Base-by-base conservation (phyloP, 2,113 vertebrate species). In the Cervus canadensis region DNA sequence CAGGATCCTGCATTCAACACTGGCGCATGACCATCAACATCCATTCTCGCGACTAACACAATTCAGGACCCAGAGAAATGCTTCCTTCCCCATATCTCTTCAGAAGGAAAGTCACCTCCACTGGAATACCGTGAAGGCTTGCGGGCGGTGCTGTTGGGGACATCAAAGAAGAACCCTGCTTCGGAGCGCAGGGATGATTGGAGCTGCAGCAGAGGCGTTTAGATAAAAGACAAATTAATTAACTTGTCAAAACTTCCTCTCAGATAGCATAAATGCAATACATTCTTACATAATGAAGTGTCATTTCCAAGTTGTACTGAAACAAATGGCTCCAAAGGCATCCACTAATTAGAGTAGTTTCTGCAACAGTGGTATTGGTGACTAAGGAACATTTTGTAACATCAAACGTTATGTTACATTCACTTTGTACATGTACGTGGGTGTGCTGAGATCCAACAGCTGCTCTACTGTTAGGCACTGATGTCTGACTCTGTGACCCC, bases 181-280 rank as follows among this genome's bases (percentile, higher is more conserved):
- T 60, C 56, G 30, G 86, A 60, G 26, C 43, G 15, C 40, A 15
- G 17, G 40, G 43, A 95, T 3, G 13, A 83, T 14, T 78, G 50
- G 57, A 91, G 54, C 74, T 56, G 93, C 54, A 16, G 17, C 89
- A 82, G 59, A 96, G 59, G 83, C 50, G 0, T 76, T 95, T 78
- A 97, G 95, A 97, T 95, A 97, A 97, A 97, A 93, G 89, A 89
- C 94, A 93, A 98, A 97, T 97, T 97, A 97, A 97, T 97, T 97
- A 96, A 93, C 89, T 97, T 96, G 97, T 97, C 95, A 97, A 96
- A 83, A 78, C 84, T 95, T 91, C 43, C 94, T 86, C 45, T 90
- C 89, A 97, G 96, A 96, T 94, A 96, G 59, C 94, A 95, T 67
- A 87, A 85, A 96, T 91, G 94, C 94, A 97, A 93, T 97, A 96